Evolutionary conservation across 2,797 vertebrate genomes (phyloP).

Genomic region (Eremophila alpestris): DNA sequence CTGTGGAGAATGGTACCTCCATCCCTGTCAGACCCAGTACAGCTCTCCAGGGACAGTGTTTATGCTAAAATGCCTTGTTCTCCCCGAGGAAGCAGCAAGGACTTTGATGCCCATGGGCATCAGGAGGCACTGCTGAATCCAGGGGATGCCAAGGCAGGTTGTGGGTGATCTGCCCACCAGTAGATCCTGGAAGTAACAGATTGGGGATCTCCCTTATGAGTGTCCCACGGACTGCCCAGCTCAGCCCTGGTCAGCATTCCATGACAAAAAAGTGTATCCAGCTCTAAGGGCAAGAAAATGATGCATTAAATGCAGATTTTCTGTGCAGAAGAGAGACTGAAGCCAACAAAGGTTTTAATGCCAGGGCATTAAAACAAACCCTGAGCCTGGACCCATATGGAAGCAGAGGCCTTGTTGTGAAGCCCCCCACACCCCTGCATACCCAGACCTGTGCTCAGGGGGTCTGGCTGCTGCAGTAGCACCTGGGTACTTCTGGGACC

Average conservation of each 20-base stretch:
- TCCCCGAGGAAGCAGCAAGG: neutral
- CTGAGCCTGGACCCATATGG: neutral
- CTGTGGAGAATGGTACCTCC: neutral
- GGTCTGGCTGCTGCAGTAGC: neutral
- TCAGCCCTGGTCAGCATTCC: neutral
- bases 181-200: neutral
- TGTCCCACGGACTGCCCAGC: fast-evolving
- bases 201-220: neutral
- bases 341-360: neutral
- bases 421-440: neutral
- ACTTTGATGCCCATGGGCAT: neutral
- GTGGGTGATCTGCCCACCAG: neutral
- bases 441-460: neutral
- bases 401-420: neutral
- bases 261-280: neutral
- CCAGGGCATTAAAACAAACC: neutral
- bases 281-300: neutral
- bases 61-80: neutral
- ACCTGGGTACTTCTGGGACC: neutral
- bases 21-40: neutral
- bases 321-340: neutral
- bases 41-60: neutral
- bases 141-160: neutral
- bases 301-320: neutral
- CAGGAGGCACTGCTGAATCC: neutral